Evolutionary conservation across 2,888 invertebrate genomes (phyloP).

Genomic region (Euzophera pinguis): DNA sequence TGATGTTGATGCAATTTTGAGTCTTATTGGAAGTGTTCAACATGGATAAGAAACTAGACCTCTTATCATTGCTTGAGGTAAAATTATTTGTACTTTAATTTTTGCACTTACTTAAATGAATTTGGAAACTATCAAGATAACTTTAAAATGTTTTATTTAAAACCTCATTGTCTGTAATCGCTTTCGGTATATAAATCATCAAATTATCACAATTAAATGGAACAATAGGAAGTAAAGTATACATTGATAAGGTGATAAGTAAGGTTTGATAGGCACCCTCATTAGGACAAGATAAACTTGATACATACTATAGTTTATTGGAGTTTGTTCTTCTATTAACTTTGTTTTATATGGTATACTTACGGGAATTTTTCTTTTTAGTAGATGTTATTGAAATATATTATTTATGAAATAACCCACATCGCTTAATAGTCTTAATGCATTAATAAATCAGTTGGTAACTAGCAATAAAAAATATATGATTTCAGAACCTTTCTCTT

Average conservation of each 20-base stretch:
- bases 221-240: neutral
- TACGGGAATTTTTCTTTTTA: too few relatives aligned
- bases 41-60: constrained; percentile 76
- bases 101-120: neutral
- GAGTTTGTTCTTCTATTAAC: neutral
- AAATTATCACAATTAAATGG: neutral
- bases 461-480: too few relatives aligned
- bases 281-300: neutral
- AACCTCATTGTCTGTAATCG: too few relatives aligned
- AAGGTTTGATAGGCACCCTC: neutral
- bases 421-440: too few relatives aligned
- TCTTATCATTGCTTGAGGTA: constrained; percentile 76
- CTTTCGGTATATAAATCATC: neutral
- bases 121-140: too few relatives aligned
- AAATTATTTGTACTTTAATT: constrained; percentile 18
- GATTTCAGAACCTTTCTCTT: constrained; percentile 14
- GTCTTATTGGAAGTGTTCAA: constrained; percentile 43
- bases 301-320: neutral
- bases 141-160: too few relatives aligned
- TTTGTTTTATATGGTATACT: too few relatives aligned
- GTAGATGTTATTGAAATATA: too few relatives aligned
- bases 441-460: too few relatives aligned
- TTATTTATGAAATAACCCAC: too few relatives aligned
- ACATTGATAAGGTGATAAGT: neutral
- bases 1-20: constrained; percentile 48